Conservation (phyloP, 2,888 invertebrate species). For the Plemyria rubiginata region DNA sequence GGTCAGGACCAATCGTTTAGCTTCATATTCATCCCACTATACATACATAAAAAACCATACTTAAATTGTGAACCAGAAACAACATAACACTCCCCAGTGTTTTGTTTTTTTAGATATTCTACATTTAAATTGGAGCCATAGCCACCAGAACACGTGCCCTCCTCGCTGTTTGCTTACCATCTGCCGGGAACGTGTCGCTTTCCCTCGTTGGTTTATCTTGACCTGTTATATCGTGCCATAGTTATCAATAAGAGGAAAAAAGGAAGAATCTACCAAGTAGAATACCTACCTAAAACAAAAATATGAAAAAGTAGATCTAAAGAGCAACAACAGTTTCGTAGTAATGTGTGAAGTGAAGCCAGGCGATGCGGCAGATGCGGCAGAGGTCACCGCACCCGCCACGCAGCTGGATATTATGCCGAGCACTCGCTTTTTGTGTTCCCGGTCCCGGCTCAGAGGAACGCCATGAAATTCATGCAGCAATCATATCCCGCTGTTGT, state of each 20-base stretch:
- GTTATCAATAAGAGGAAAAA: constrained; percentile 25
- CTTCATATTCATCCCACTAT: constrained; percentile 12
- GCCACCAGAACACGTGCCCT: constrained; percentile 41
- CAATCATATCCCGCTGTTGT: constrained; percentile 9
- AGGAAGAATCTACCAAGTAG: constrained; percentile 19
- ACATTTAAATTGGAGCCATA: constrained; percentile 35
- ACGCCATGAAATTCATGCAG: constrained; percentile 51
- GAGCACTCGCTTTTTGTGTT: constrained; percentile 66
- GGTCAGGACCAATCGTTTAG: constrained; percentile 20
- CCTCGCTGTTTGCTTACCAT: constrained; percentile 40
- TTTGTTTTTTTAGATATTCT: constrained; percentile 29
- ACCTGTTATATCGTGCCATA: constrained; percentile 24
- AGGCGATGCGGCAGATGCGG: constrained; percentile 69
- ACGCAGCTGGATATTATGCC: constrained; percentile 69
- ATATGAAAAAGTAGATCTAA: constrained; percentile 47
- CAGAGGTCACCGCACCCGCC: constrained; percentile 74
- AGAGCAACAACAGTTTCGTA: constrained; percentile 38
- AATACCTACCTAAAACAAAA: constrained; percentile 13
- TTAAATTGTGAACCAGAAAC: constrained; percentile 30
- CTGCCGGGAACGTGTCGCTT: constrained; percentile 43
- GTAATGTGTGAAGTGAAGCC: constrained; percentile 65
- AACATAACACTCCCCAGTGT: constrained; percentile 24
- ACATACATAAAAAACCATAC: constrained; percentile 16
- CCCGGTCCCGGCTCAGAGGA: constrained; percentile 45
- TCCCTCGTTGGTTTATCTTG: constrained; percentile 43